A percentile compares a stretch with the other conserved stretches of the same genome.
Evolutionary conservation across 2,113 vertebrate genomes (phyloP).

Genomic region (Dicentrarchus labrax): DNA sequence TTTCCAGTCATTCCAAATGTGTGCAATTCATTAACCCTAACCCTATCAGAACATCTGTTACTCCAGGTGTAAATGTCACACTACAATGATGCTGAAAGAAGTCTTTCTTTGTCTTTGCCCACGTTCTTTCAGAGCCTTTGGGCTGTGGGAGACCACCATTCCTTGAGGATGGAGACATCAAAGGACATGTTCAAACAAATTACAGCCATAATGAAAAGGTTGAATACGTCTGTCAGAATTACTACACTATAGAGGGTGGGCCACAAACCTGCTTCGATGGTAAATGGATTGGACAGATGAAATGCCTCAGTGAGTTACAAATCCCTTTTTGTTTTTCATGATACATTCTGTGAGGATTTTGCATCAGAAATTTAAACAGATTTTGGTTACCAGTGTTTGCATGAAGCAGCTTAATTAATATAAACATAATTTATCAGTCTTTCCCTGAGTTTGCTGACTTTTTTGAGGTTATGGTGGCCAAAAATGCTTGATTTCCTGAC

Average conservation of each 20-base stretch:
- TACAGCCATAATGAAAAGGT: constrained; percentile 11
- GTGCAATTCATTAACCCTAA: too few species aligned
- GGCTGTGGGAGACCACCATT: neutral
- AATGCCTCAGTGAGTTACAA: constrained; percentile 67
- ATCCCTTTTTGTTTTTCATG: neutral
- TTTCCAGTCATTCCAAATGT: too few species aligned
- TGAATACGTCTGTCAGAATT: constrained; percentile 24
- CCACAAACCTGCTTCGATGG: constrained; percentile 51
- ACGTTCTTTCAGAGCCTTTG: neutral
- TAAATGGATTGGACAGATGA: constrained; percentile 57
- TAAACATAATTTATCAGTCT: too few species aligned
- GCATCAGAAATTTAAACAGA: too few species aligned
- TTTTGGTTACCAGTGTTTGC: too few species aligned
- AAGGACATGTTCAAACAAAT: rapidly evolving
- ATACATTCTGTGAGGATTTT: too few species aligned
- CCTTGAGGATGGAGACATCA: constrained; percentile 44
- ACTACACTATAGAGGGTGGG: neutral
- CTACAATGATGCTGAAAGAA: too few species aligned
- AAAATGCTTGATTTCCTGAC: too few species aligned
- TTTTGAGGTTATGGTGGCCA: too few species aligned
- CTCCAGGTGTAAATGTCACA: neutral
- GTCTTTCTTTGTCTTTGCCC: neutral
- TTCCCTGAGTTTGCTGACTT: too few species aligned
- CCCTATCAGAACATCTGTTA: neutral
- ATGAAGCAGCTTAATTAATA: too few species aligned